These are phyloP conservation scores for Tupaia chinensis DNA, from an alignment of 2,113 vertebrate genomes.

Conservation along the genomic window DNA sequence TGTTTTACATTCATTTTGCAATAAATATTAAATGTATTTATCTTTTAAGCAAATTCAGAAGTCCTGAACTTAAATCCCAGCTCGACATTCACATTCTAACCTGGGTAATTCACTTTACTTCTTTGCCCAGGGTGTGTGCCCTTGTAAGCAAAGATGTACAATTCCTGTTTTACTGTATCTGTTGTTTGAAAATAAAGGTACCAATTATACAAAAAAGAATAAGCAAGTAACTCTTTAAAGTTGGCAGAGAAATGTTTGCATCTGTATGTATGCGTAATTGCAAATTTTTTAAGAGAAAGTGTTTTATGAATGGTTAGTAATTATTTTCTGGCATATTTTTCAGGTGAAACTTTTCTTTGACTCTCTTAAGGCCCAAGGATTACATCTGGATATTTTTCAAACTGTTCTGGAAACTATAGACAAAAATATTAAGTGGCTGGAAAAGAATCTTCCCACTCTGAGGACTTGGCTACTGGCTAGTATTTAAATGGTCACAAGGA, in stretches of 20 bases:
- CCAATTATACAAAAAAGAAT: background rate
- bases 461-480: slow-evolving; percentile 56
- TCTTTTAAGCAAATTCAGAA: background rate
- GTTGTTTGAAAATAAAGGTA: slow-evolving; percentile 44
- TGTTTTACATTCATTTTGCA: slow-evolving; percentile 39
- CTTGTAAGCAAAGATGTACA: slow-evolving; percentile 19
- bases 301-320: slow-evolving; percentile 51
- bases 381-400: slow-evolving; percentile 63
- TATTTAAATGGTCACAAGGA: slow-evolving; percentile 12
- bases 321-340: slow-evolving; percentile 55
- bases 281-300: slow-evolving; percentile 24
- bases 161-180: background rate
- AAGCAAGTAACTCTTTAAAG: background rate
- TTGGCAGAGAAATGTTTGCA: background rate
- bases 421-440: slow-evolving; percentile 72
- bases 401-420: slow-evolving; percentile 69
- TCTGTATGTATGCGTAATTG: slow-evolving; percentile 6
- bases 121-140: background rate
- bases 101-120: background rate
- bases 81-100: background rate
- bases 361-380: slow-evolving; percentile 57
- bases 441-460: slow-evolving; percentile 72
- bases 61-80: background rate
- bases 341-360: slow-evolving; percentile 79
- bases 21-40: slow-evolving; percentile 44